Conservation (phyloP, 2,113 vertebrate genomes). For the Haplochromis vanheusdeni region DNA sequence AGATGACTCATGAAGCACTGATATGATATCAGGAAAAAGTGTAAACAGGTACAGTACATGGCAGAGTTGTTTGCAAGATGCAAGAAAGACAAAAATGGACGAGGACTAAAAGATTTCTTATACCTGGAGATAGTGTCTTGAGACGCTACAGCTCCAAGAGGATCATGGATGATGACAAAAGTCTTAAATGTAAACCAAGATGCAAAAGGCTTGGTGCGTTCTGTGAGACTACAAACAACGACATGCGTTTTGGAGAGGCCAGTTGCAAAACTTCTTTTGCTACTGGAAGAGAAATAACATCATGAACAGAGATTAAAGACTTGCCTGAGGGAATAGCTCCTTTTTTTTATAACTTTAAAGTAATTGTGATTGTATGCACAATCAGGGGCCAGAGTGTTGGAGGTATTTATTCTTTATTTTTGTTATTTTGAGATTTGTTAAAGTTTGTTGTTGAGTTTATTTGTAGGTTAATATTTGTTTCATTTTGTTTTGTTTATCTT, state of each 20-base stretch:
- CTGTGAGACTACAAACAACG: rapidly evolving
- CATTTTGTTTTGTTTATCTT: not conserved
- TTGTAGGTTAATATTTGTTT: rapidly evolving
- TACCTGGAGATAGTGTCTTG: rapidly evolving
- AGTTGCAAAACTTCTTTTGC: rapidly evolving
- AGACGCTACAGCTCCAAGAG: rapidly evolving
- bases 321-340: not conserved
- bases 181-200: not conserved
- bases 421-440: not conserved
- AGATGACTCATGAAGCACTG: not conserved
- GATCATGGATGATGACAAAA: not conserved
- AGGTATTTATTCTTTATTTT: rapidly evolving
- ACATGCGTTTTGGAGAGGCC: rapidly evolving
- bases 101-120: not conserved
- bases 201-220: not conserved
- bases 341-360: not conserved
- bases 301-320: rapidly evolving
- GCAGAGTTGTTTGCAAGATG: not conserved
- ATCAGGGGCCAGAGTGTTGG: not conserved
- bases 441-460: not conserved
- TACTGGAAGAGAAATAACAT: not conserved
- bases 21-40: rapidly evolving
- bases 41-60: not conserved
- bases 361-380: not conserved
- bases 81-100: not conserved